Base-by-base conservation (phyloP, 2,888 invertebrate genomes). In the Aproaerema taeniolella region DNA sequence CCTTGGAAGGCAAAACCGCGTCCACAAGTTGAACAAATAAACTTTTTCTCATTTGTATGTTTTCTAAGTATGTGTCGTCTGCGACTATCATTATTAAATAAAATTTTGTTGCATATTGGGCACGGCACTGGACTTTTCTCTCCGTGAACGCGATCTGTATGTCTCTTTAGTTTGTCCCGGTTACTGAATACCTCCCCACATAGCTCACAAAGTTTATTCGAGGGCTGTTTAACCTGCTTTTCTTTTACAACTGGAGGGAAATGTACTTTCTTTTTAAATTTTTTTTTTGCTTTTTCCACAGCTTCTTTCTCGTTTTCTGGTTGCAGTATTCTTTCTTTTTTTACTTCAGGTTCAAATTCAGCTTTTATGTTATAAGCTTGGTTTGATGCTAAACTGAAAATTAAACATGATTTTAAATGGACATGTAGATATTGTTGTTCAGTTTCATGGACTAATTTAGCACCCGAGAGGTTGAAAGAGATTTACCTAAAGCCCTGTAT, bases 21-120 rank as follows among this genome's bases (percentile, higher is more conserved):
- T 0, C 77, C 80, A 56, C 87, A 87, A 9, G 56, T 53, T 1
- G 74, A 56, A 54, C 87, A 87, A 12, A 73, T 61, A 41, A 74
- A 83, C 2, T 58, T 72, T 8, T 58, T 47, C 1, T 42, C 47
- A 1, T 59, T 60, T 1, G 26, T 8, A 6, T 57, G 5, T 20
- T 20, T 20, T 8, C 4, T 20, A 20, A 6, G 20, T 20, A 20
- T 8, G n/a, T n/a, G n/a, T n/a, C n/a, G n/a, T n/a, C n/a, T n/a
- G n/a, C n/a, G n/a, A n/a, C n/a, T n/a, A n/a, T n/a, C n/a, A n/a
- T n/a, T n/a, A n/a, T 61, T 42, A 85, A 57, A 53, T 80, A 72
- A 42, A 68, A 69, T 16, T 66, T 46, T 1, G 76, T 67, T 9
- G 52, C 62, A 48, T 70, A 74, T 11, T 61, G 46, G 20, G 8